A percentile compares a stretch with the other conserved stretches of the same genome.
These are phyloP conservation scores for Geopemphigus sp. DNA, from an alignment of 1,140 invertebrate genomes.

Conservation along the genomic window DNA sequence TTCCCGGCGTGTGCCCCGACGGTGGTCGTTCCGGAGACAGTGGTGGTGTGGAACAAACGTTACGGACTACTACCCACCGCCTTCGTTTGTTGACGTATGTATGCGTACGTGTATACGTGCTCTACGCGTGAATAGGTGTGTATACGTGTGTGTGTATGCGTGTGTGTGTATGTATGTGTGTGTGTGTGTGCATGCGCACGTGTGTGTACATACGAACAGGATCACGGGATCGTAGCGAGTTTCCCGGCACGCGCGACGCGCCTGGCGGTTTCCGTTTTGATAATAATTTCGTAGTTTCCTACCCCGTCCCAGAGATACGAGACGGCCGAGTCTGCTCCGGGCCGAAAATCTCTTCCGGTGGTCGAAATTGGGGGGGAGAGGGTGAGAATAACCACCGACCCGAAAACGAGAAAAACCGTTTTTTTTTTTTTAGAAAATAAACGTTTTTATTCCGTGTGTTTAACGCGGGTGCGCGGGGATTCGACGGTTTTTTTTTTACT, in stretches of 20 bases:
- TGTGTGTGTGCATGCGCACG: too few species aligned
- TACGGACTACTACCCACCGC: slow-evolving; percentile 2
- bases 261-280: slow-evolving; percentile 16
- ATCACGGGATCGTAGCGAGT: not conserved
- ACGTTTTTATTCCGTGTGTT: not conserved
- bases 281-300: slow-evolving; percentile 6
- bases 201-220: not conserved
- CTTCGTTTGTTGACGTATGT: not conserved
- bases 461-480: too few species aligned
- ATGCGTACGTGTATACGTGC: not conserved
- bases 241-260: slow-evolving; percentile 26
- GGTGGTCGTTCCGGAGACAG: not conserved
- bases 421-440: too few species aligned
- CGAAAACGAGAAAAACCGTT: slow-evolving; percentile 2
- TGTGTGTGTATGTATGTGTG: too few species aligned
- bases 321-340: not conserved
- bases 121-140: too few species aligned
- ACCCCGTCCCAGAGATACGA: not conserved
- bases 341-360: not conserved
- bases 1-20: not conserved
- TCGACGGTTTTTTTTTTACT: not conserved
- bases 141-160: too few species aligned
- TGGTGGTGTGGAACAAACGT: not conserved
- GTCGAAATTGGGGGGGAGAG: not conserved
- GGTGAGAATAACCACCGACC: not conserved